A percentile compares a stretch with the other conserved stretches of the same genome.
These are phyloP conservation scores for Rhogogaster chlorosoma DNA, from an alignment of 2,888 invertebrate species.

Conservation along the genomic window DNA sequence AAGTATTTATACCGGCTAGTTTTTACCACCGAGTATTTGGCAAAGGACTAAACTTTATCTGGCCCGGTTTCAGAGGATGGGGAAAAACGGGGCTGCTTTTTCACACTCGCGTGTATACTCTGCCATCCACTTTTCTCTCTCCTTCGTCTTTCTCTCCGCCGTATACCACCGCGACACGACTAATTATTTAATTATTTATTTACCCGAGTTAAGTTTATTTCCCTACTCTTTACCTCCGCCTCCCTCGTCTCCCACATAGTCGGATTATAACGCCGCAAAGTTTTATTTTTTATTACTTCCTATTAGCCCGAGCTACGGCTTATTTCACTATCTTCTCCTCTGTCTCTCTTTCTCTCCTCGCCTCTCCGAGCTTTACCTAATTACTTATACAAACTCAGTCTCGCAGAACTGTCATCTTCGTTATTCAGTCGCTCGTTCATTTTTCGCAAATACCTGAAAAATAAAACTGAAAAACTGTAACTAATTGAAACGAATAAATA, in stretches of 20 bases:
- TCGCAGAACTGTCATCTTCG: background rate
- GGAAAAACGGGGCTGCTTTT: slow-evolving; percentile 34
- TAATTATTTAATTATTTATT: slow-evolving; percentile 74
- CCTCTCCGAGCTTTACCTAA: background rate
- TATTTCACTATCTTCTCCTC: background rate
- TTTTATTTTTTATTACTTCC: slow-evolving; percentile 70
- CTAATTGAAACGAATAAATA: background rate
- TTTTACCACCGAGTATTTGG: background rate
- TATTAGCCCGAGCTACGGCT: slow-evolving; percentile 58
- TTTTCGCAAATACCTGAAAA: background rate
- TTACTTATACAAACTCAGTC: background rate
- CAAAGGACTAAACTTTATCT: background rate
- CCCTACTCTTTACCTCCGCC: slow-evolving; percentile 33
- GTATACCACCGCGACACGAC: slow-evolving; percentile 50
- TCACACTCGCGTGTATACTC: slow-evolving; percentile 8
- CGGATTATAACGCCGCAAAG: slow-evolving; percentile 64
- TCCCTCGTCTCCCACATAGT: background rate
- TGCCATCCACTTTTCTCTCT: slow-evolving; percentile 56
- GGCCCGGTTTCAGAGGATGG: background rate
- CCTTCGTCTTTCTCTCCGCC: slow-evolving; percentile 15
- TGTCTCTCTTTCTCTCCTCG: background rate
- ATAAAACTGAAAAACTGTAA: background rate
- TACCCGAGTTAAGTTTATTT: slow-evolving; percentile 65
- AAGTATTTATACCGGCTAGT: background rate
- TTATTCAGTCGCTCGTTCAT: background rate